Base-by-base conservation (phyloP, 2,888 invertebrate genomes). In the Harpalus rubripes region DNA sequence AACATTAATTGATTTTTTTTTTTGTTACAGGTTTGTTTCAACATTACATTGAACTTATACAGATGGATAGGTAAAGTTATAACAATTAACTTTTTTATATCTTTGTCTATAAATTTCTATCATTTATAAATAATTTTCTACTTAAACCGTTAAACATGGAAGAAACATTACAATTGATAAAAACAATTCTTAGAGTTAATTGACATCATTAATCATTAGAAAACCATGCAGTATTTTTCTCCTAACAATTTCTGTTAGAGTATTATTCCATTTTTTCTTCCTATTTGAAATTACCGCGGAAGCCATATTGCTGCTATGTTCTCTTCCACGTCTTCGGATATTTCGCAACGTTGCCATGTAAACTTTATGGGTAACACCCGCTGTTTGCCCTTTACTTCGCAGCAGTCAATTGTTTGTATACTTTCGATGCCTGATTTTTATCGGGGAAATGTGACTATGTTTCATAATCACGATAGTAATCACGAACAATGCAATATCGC, bases 401-500 rank as follows among this genome's bases (percentile, higher is more conserved):
- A 44, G 72, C 8, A 6, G 16, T 72, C 68, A 26, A 72, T 15
- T 72, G 65, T 32, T 68, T 68, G 68, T 44, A 7, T 3, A 74
- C 72, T 74, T 74, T 74, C 72, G 72, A 74, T 74, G 72, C 41
- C 32, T 44, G 72, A 74, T 74, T 74, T 74, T 74, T 74, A 74
- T 74, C 72, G 15, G 44, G 44, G 72, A 74, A 74, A 41, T 74
- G 68, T 39, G 68, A 32, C 32, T 68, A n/a, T 39, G 72, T 74
- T 74, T 44, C 72, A 44, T 74, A 74, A 74, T 74, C 72, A 18
- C 12, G 72, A 44, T 74, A 18, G 44, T 44, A 74, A 68, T 74
- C 44, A 7, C 10, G 72, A 52, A 52, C 44, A 52, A 52, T 52
- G 44, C 8, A 52, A 52, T 52, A 52, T 52, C 63, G 63, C n/a